A percentile compares a stretch with the other conserved stretches of the same genome.
Evolutionary conservation across 2,113 vertebrate genomes (phyloP).

Genomic region (Arenaria interpres): DNA sequence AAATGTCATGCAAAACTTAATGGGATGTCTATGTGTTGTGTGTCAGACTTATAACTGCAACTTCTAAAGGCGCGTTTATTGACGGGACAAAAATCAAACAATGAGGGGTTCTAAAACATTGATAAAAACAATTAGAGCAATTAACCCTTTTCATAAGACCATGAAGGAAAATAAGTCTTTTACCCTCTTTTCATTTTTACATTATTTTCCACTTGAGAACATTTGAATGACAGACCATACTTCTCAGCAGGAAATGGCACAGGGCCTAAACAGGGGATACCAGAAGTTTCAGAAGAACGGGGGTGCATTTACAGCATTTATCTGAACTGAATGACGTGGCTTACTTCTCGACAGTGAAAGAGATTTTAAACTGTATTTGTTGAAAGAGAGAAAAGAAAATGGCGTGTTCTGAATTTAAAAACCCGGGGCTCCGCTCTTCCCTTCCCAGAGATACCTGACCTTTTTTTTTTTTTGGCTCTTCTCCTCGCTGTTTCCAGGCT

Average conservation of each 20-base stretch:
- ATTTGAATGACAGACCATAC: neutral
- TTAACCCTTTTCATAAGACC: neutral
- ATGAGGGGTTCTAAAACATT: neutral
- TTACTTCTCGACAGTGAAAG: neutral
- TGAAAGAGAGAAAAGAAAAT: accelerated
- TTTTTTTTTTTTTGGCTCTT: neutral
- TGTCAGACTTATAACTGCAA: neutral
- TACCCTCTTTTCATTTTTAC: neutral
- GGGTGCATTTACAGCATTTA: neutral
- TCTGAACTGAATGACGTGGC: neutral
- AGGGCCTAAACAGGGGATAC: accelerated
- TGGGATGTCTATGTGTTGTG: accelerated
- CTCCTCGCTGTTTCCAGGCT: accelerated
- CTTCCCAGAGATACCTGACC: accelerated
- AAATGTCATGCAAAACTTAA: accelerated
- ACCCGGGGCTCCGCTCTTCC: neutral
- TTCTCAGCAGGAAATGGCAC: neutral
- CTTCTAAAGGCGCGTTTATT: neutral
- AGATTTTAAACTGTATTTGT: neutral
- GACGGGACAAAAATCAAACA: neutral
- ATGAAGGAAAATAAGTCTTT: neutral
- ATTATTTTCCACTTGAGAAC: neutral
- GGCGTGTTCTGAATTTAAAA: neutral
- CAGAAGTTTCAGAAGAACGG: neutral
- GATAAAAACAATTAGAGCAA: neutral